Base-by-base conservation (phyloP, 2,888 invertebrate species). In the Sturmia bella region DNA sequence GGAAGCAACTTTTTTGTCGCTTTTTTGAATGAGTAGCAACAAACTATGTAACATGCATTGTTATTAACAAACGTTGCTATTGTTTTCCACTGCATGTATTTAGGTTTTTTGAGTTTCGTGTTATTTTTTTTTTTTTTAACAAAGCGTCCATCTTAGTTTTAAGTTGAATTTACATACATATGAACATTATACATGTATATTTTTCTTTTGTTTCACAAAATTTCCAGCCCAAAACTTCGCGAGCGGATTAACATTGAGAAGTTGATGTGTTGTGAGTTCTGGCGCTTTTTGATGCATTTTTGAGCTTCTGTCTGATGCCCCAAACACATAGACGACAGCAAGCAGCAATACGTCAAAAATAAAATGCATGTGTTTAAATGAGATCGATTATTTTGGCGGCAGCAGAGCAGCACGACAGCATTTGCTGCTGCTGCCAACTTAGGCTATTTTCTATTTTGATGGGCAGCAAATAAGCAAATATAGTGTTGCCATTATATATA, bases 231-330 rank as follows among this genome's bases (percentile, higher is more conserved):
- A 17, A 56, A 68, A 64, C 41, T 66, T 52, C 72, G 52, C 66
- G 59, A 72, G 77, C 81, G 81, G 81, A 81, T 81, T 81, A 81
- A 48, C 61, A 56, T 76, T 76, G 59, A 63, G 41, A 50, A 41
- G 50, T 32, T 5, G 32, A 32, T 77, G 69, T 52, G 45, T 61
- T 75, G 56, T 48, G 74, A 59, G 59, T 63, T 77, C 57, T 32
- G 59, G 15, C 19, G 37, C 45, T n/a, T 24, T 52, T 72, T 52
- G 41, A 21, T 61, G 54, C 27, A 39, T 57, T 80, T 32, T 63
- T 61, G 50, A 2, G 12, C 24, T 66, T 73, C 64, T 19, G 50
- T 19, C 21, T 11, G 3, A 27, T n/a, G n/a, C n/a, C n/a, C n/a
- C n/a, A n/a, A n/a, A n/a, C n/a, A n/a, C n/a, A n/a, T n/a, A n/a